phyloP scores from a whole-genome alignment of 2,113 vertebrate species.

The Phyllopteryx taeniolatus region DNA sequence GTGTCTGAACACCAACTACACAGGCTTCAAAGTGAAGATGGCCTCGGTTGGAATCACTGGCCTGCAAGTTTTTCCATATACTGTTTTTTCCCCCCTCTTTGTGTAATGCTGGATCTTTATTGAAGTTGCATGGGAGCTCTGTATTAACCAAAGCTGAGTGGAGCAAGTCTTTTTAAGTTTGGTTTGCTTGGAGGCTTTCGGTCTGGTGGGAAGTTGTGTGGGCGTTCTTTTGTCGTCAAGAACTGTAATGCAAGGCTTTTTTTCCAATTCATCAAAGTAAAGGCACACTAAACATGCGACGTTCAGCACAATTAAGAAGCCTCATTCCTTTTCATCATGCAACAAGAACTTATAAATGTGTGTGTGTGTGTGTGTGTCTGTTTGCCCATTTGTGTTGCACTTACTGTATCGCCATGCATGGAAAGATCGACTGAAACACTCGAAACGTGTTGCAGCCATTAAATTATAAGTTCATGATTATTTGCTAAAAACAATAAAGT shows the following conservation, averaged over 20 bases:
- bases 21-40: constrained; percentile 45
- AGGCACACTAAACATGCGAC: constrained; percentile 40
- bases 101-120: constrained; percentile 48
- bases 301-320: constrained; percentile 48
- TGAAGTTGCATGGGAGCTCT: constrained; percentile 47
- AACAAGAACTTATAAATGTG: constrained; percentile 34
- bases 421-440: neutral
- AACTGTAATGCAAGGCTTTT: constrained; percentile 43
- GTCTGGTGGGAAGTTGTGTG: constrained; percentile 61
- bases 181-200: constrained; percentile 46
- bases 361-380: constrained; percentile 11
- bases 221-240: constrained; percentile 58
- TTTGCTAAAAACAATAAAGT: no score
- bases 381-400: constrained; percentile 12
- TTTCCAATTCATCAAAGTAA: constrained; percentile 45
- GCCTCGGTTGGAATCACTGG: constrained; percentile 15
- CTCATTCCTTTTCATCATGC: constrained; percentile 55
- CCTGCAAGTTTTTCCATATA: constrained; percentile 27
- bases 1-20: constrained; percentile 32
- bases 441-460: no score
- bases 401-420: neutral
- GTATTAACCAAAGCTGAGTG: constrained; percentile 47
- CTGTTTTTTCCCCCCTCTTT: constrained; percentile 27
- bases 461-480: no score
- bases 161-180: constrained; percentile 57